Evolutionary conservation across 1,140 invertebrate species (phyloP).

Genomic region (Aphelinus atriplicis): DNA sequence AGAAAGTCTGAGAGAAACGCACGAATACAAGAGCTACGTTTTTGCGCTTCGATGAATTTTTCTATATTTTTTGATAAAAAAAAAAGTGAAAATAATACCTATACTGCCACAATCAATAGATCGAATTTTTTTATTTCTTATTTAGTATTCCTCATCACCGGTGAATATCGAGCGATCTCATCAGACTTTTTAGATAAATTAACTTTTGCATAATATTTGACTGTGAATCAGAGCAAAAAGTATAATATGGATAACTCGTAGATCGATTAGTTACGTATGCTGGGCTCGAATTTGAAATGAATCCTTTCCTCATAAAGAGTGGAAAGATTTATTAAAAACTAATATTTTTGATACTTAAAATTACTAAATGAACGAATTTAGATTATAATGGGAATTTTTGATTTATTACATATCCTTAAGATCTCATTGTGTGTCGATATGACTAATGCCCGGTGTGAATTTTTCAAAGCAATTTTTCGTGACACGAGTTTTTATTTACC

Average conservation of each 20-base stretch:
- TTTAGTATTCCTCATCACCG: neutral
- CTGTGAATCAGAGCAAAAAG: neutral
- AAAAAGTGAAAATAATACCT: neutral
- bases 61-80: slow-evolving; percentile 32
- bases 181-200: slow-evolving; percentile 35
- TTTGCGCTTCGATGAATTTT: slow-evolving; percentile 28
- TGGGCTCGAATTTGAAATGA: slow-evolving; percentile 24
- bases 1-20: slow-evolving; percentile 37
- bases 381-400: slow-evolving; percentile 12
- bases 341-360: slow-evolving; percentile 39
- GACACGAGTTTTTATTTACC: neutral
- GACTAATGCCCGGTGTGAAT: slow-evolving; percentile 13
- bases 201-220: slow-evolving; percentile 12
- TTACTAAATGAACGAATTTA: slow-evolving; percentile 27
- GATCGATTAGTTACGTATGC: slow-evolving; percentile 29
- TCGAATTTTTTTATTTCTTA: slow-evolving; percentile 15
- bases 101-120: slow-evolving; percentile 4
- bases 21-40: slow-evolving; percentile 17
- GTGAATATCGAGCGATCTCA: slow-evolving; percentile 13
- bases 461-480: neutral
- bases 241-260: neutral
- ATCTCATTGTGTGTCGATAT: slow-evolving; percentile 26
- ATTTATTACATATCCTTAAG: neutral
- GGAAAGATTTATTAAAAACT: neutral
- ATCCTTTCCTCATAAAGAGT: slow-evolving; percentile 6